Base-by-base conservation (phyloP, 1,140 invertebrate species). In the Pseudachorutes palmiensis region DNA sequence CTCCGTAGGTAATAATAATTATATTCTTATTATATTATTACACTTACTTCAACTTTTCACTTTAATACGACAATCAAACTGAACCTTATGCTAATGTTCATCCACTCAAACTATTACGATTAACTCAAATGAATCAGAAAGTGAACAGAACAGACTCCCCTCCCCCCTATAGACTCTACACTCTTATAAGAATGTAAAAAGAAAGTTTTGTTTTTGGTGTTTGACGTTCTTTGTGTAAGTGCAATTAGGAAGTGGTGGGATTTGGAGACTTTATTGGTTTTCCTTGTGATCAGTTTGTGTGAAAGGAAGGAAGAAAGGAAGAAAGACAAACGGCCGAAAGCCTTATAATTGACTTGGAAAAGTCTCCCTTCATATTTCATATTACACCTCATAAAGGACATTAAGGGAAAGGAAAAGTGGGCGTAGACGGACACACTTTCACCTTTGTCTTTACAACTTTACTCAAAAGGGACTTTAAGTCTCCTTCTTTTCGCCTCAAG, bases 291-390 rank as follows among this genome's bases (percentile, higher is more conserved):
- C 51, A 12, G 24, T 55, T 55, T 55, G 12, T 55, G 51, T 55
- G 9, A 19, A 22, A 26, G 24, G 51, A 14, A 22, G 51, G 24
- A 12, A 5, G 24, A 55, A 45, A 45, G 19, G 36, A 12, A 12
- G 12, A 22, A 55, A 55, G 51, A 55, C 51, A 55, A 55, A 55
- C 5, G 51, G 9, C 51, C 51, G 12, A 55, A 55, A 55, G 51
- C 51, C 51, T 55, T 55, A 55, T 55, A 55, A 55, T 55, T 55
- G 51, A 55, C 51, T 55, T 55, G 24, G 51, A 26, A 55, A 55
- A 55, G 51, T 55, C 9, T 55, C 24, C 24, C 51, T 5, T 26
- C 51, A 55, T 55, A 55, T 55, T 55, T 55, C 51, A 55, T 55
- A 14, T 55, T 22, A 9, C 51, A 55, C 24, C 9, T 55, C 24